Base-by-base conservation (phyloP, 2,888 invertebrate genomes). In the Latrodectus hesperus region DNA sequence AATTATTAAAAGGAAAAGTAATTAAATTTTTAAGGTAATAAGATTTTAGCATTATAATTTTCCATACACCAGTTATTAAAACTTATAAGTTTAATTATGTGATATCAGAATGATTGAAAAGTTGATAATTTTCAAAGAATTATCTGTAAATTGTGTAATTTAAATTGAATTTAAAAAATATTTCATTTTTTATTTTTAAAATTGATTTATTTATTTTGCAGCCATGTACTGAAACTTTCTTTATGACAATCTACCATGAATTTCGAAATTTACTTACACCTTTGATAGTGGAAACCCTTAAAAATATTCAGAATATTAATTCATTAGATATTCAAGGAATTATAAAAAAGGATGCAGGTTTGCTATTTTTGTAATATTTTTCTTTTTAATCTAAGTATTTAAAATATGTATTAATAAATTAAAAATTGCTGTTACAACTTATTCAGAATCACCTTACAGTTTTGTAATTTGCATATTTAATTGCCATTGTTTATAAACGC, bases 191-290 rank as follows among this genome's bases (percentile, higher is more conserved):
- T 38, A 11, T 65, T 6, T 64, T 26, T n/a, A 3, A 2, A 65
- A 64, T 68, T 1, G 17, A 22, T 72, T 73, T 72, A 14, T 71
- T 51, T 65, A 55, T 72, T 17, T 83, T 93, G 52, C 93, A 96
- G 95, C 96, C 98, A 2, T 97, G 98, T 91, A 96, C 96, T 78
- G 97, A 98, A 93, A 94, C 95, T 0, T 93, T 98, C 52, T 98
- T 97, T 92, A 94, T 96, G 90, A 95, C 96, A 68, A 93, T 98
- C 81, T 96, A 98, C 92, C 96, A 95, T 91, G 95, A 96, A 92
- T 97, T 95, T 93, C 94, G 95, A 79, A 93, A 94, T 73, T 93
- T 95, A 70, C 93, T 97, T 90, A 94, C 95, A 0, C 95, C 96
- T 0, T 95, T 97, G 90, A 92, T 98, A 72, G 92, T 95, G 74